Percentiles rank a stretch among this genome's conserved stretches.
These are phyloP conservation scores for Monochamus alternatus DNA, from an alignment of 2,888 invertebrate genomes.

Conservation along the genomic window DNA sequence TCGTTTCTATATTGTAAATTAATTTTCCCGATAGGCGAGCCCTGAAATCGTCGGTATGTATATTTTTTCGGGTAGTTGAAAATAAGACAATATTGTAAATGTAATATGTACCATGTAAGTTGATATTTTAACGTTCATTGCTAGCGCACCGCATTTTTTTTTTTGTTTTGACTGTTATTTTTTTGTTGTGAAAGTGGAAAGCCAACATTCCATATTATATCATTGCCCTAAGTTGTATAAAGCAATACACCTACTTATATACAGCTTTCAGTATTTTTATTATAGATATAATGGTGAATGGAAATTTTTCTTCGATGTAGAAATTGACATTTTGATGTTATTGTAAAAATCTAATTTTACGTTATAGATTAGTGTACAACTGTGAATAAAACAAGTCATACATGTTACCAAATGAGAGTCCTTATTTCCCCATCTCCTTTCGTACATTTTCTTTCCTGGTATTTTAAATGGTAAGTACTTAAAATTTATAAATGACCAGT, in stretches of 20 bases:
- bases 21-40: slow-evolving; percentile 41
- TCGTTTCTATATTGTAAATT: slow-evolving; percentile 52
- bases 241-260: slow-evolving; percentile 59
- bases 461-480: too few species aligned
- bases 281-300: slow-evolving; percentile 56
- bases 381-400: slow-evolving; percentile 58
- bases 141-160: slow-evolving; percentile 50
- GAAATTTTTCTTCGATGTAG: slow-evolving; percentile 54
- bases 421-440: slow-evolving; percentile 29
- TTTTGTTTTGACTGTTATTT: slow-evolving; percentile 38
- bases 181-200: slow-evolving; percentile 54
- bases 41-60: slow-evolving; percentile 40
- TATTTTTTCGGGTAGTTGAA: slow-evolving; percentile 49
- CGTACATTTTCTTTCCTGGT: neutral
- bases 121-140: slow-evolving; percentile 50
- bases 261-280: slow-evolving; percentile 60
- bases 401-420: slow-evolving; percentile 35
- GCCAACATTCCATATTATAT: slow-evolving; percentile 62
- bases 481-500: too few species aligned
- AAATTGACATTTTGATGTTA: slow-evolving; percentile 56
- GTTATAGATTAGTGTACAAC: slow-evolving; percentile 59
- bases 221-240: slow-evolving; percentile 60
- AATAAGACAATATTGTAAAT: slow-evolving; percentile 46
- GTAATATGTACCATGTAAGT: slow-evolving; percentile 52
- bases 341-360: slow-evolving; percentile 56